Conservation (phyloP, 2,888 invertebrate genomes). For the Pomacea canaliculata region DNA sequence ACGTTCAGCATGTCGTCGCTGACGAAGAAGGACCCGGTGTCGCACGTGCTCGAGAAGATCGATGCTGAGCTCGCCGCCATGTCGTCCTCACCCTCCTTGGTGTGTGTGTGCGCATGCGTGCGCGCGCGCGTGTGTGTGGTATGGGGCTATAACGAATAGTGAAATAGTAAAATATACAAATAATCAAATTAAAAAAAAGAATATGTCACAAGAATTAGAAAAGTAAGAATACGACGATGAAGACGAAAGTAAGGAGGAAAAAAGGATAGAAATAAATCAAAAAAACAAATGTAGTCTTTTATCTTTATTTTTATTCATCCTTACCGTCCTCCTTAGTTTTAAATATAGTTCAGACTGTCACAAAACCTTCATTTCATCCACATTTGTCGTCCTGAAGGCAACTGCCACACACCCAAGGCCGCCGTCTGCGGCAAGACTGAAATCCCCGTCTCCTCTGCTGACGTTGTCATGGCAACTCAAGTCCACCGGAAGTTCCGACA, state of each 20-base stretch:
- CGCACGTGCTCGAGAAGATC: conserved; percentile 55
- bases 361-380: no score
- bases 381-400: no score
- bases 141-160: not conserved
- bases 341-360: no score
- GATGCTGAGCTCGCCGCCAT: conserved; percentile 57
- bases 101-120: not conserved
- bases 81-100: conserved; percentile 12
- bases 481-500: no score
- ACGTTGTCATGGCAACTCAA: no score
- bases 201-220: not conserved
- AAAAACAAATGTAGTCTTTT: not conserved
- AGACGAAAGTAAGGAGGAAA: not conserved
- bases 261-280: not conserved
- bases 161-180: not conserved
- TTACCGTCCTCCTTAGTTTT: no score
- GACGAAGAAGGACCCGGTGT: conserved; percentile 47
- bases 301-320: no score
- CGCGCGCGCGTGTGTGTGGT: not conserved
- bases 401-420: no score
- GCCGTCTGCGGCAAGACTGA: no score
- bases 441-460: no score
- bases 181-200: not conserved
- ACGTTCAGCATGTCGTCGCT: not conserved
- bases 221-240: not conserved